Base-by-base conservation (phyloP, 2,113 vertebrate genomes). In the Cisticola juncidis region DNA sequence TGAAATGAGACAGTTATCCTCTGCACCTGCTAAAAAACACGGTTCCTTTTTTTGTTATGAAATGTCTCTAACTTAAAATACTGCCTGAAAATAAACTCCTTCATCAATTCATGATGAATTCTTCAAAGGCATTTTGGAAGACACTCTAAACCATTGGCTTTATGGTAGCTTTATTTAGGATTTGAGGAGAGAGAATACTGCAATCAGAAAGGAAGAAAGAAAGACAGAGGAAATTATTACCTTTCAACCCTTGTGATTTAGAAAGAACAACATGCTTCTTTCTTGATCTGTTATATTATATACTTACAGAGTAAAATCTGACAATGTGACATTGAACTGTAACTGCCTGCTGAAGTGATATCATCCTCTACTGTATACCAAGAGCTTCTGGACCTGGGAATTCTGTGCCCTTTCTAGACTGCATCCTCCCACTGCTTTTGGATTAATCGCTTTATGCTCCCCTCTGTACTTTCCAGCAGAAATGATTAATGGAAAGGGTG, bases 101-200 rank as follows among this genome's bases (percentile, higher is more conserved):
- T 72, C 82, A 83, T 86, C 90, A 86, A 64, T 92, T 85, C 85
- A 82, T 86, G 92, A 78, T 1, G 3, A 83, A 60, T 88, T 88
- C 82, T 95, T 96, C 82, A 94, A 88, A 95, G 68, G 31, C 68
- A 68, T 82, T 94, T 96, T 94, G 87, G 71, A 91, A 94, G 40
- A 73, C 58, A 88, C 71, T 80, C 60, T 92, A 94, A 96, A 94
- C 71, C 88, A 79, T 14, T 36, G 47, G 56, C 28, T 92, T 92
- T 90, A 94, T 70, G 57, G 82, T 70, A 51, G 54, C 58, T 97
- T 91, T 96, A 74, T 92, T 95, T 92, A 80, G 88, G 85, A 80
- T 93, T 86, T 94, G 71, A 80, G 47, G 56, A 79, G 64, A 93
- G 60, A 94, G 87, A 95, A 93, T 84, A 76, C 86, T 81, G 38